A percentile compares a stretch with the other conserved stretches of the same genome.
phyloP scores from a whole-genome alignment of 2,113 vertebrate species.

The Chunga burmeisteri region DNA sequence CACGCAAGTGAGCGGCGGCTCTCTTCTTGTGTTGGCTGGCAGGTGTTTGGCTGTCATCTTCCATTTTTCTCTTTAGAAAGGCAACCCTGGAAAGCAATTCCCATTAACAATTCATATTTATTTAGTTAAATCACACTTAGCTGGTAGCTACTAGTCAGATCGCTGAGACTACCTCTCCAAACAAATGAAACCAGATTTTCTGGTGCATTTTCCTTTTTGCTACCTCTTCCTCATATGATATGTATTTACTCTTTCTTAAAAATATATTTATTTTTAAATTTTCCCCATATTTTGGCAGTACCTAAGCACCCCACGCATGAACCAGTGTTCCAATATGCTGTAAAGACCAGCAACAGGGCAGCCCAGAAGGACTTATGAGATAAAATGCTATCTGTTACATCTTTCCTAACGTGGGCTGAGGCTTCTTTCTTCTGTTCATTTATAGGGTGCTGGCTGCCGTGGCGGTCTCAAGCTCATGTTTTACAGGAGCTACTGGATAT shows the following conservation, averaged over 20 bases:
- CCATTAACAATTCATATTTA: not conserved
- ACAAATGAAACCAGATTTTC: not conserved
- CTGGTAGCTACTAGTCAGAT: not conserved
- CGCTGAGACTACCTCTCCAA: not conserved
- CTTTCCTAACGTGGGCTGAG: not conserved
- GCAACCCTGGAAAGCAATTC: not conserved
- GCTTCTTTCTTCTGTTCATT: not conserved
- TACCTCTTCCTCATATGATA: not conserved
- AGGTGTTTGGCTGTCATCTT: not conserved
- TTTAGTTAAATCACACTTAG: not conserved
- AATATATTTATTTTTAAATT: not conserved
- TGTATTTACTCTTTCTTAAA: not conserved
- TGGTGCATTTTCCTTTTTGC: not conserved
- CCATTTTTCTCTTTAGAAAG: not conserved
- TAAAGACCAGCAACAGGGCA: not conserved
- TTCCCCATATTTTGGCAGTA: not conserved
- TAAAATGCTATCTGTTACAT: not conserved
- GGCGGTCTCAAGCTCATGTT: not conserved
- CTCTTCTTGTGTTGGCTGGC: not conserved
- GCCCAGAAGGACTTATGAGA: not conserved
- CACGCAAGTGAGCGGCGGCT: fast-evolving
- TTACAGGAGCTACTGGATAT: not conserved
- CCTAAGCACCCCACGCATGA: no score
- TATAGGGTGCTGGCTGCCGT: not conserved
- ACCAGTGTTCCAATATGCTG: not conserved